A percentile compares a stretch with the other conserved stretches of the same genome.
phyloP scores from a whole-genome alignment of 2,888 invertebrate genomes.

The Pterobdella sp. region DNA sequence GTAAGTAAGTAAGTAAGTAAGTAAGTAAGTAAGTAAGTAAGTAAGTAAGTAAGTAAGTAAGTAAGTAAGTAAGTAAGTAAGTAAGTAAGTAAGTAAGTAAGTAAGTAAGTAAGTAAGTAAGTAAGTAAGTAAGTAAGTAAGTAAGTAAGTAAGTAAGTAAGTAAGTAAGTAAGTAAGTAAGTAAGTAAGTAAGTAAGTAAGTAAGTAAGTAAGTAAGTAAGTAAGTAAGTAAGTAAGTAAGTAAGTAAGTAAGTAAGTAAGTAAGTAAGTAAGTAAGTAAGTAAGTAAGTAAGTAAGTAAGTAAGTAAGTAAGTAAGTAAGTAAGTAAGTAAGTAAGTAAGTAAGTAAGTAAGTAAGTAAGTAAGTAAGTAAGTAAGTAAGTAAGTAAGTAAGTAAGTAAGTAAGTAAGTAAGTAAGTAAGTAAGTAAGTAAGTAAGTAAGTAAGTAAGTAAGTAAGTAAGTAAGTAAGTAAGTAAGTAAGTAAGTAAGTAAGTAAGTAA shows the following conservation, averaged over 20 bases:
- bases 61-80: background rate
- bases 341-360: too few species aligned
- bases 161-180: too few species aligned
- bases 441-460: slow-evolving; percentile 66
- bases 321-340: too few species aligned
- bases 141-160: too few species aligned
- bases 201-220: too few species aligned
- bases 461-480: background rate
- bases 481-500: background rate
- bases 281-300: too few species aligned
- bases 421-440: slow-evolving; percentile 98
- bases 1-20: slow-evolving; percentile 4
- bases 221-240: too few species aligned
- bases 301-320: background rate
- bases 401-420: slow-evolving; percentile 97
- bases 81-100: background rate
- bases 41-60: background rate
- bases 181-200: too few species aligned
- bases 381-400: slow-evolving; percentile 89
- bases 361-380: slow-evolving; percentile 54
- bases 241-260: too few species aligned
- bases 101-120: background rate
- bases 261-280: background rate
- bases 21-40: slow-evolving; percentile 23
- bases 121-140: slow-evolving; percentile 41